A percentile compares a stretch with the other conserved stretches of the same genome.
Evolutionary conservation across 2,797 vertebrate genomes (phyloP).

Genomic region (Myripristis murdjan): DNA sequence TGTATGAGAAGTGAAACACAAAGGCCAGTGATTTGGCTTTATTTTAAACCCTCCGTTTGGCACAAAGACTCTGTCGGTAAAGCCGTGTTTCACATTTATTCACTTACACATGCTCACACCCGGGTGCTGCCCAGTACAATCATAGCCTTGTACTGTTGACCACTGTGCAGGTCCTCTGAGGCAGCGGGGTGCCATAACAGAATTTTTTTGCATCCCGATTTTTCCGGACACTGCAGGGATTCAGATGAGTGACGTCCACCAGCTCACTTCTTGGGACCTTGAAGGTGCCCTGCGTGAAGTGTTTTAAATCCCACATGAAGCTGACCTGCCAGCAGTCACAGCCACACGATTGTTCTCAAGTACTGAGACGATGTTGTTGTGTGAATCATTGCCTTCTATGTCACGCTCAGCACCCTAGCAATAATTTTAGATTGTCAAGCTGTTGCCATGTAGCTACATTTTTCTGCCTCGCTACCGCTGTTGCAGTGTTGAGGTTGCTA

Average conservation of each 20-base stretch:
- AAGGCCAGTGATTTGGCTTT: background rate
- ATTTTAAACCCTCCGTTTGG: background rate
- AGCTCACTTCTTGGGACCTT: constrained; percentile 20
- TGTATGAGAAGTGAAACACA: background rate
- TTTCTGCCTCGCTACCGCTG: background rate
- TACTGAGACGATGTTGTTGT: constrained; percentile 6
- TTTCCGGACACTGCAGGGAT: background rate
- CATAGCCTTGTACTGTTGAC: constrained; percentile 2
- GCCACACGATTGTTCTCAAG: constrained; percentile 18
- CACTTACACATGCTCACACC: background rate
- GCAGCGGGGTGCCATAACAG: constrained; percentile 8
- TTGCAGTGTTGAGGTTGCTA: constrained; percentile 17
- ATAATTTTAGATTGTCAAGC: constrained; percentile 13
- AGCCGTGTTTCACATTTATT: background rate
- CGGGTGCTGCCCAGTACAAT: too few relatives aligned
- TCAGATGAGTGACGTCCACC: constrained; percentile 1
- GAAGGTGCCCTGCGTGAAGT: background rate
- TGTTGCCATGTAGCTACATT: background rate
- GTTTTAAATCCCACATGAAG: background rate
- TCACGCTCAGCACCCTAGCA: constrained; percentile 22
- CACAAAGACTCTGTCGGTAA: too few relatives aligned
- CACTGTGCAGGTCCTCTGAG: background rate
- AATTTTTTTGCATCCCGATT: background rate
- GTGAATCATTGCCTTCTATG: constrained; percentile 26
- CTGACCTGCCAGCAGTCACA: constrained; percentile 2